A percentile compares a stretch with the other conserved stretches of the same genome.
These are phyloP conservation scores for Hemiprocne comata DNA, from an alignment of 2,113 vertebrate genomes.

Conservation along the genomic window DNA sequence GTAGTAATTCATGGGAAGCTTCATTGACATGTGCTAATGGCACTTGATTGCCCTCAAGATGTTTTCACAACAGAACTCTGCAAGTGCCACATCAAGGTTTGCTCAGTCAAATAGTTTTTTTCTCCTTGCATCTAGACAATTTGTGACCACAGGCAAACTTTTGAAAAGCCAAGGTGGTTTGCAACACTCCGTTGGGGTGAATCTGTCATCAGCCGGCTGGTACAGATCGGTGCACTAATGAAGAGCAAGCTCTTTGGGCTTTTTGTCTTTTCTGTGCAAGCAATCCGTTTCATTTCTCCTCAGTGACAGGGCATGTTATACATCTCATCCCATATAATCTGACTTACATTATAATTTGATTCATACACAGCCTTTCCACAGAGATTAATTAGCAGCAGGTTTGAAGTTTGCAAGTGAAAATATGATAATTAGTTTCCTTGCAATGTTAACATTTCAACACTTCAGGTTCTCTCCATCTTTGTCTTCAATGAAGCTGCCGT, in stretches of 20 bases:
- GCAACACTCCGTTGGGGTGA: slow-evolving; percentile 75
- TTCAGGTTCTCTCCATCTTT: slow-evolving; percentile 55
- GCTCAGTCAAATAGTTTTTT: slow-evolving; percentile 78
- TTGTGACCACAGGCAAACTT: slow-evolving; percentile 82
- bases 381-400: slow-evolving; percentile 70
- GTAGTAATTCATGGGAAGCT: slow-evolving; percentile 77
- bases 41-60: slow-evolving; percentile 81
- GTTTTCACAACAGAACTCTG: slow-evolving; percentile 83
- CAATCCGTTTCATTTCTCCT: slow-evolving; percentile 55
- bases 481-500: slow-evolving; percentile 62
- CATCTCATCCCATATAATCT: slow-evolving; percentile 63
- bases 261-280: slow-evolving; percentile 19
- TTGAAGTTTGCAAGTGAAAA: slow-evolving; percentile 71
- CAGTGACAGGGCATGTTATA: slow-evolving; percentile 5
- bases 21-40: slow-evolving; percentile 85
- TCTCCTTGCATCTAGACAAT: slow-evolving; percentile 82
- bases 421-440: slow-evolving; percentile 62
- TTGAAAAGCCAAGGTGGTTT: slow-evolving; percentile 84
- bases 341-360: slow-evolving; percentile 62
- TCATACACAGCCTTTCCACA: slow-evolving; percentile 58
- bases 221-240: slow-evolving; percentile 77
- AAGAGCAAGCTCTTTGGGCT: slow-evolving; percentile 63
- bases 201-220: slow-evolving; percentile 78
- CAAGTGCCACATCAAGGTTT: slow-evolving; percentile 76
- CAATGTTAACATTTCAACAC: slow-evolving; percentile 52